phyloP scores from a whole-genome alignment of 2,888 invertebrate species.

The Philereme transversata region DNA sequence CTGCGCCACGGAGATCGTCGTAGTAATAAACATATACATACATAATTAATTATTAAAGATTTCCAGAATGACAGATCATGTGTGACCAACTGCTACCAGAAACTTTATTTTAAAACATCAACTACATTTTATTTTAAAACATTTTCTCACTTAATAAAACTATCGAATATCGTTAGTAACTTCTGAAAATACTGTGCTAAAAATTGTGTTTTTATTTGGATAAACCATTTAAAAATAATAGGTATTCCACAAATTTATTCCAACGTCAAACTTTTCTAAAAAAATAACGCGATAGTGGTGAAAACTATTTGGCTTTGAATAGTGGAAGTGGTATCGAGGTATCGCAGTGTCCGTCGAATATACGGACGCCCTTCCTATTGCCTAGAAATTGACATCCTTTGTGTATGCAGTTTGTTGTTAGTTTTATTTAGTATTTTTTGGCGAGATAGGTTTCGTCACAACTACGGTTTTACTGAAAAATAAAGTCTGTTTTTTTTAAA shows the following conservation, averaged over 20 bases:
- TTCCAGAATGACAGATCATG: too few species aligned
- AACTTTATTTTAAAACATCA: too few species aligned
- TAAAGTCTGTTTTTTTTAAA: conserved; percentile 5
- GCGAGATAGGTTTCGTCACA: conserved; percentile 24
- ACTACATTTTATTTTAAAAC: too few species aligned
- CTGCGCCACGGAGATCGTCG: too few species aligned
- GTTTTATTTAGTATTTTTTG: not conserved
- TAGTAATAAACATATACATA: too few species aligned
- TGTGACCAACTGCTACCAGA: too few species aligned
- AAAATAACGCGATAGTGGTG: not conserved
- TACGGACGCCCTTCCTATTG: conserved; percentile 5
- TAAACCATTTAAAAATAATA: not conserved
- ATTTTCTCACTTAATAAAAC: too few species aligned
- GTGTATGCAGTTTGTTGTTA: conserved; percentile 6
- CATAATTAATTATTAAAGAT: too few species aligned
- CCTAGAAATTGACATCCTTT: conserved; percentile 17
- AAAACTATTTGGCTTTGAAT: conserved; percentile 18
- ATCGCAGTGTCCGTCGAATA: conserved; percentile 3
- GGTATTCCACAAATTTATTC: not conserved
- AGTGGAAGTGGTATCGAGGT: conserved; percentile 12
- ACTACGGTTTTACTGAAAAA: conserved; percentile 9
- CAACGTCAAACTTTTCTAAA: too few species aligned
- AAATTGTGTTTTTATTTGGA: too few species aligned
- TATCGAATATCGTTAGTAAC: too few species aligned
- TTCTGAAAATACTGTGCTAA: too few species aligned